phyloP scores from a whole-genome alignment of 2,113 vertebrate genomes.

The Zapus hudsonius region DNA sequence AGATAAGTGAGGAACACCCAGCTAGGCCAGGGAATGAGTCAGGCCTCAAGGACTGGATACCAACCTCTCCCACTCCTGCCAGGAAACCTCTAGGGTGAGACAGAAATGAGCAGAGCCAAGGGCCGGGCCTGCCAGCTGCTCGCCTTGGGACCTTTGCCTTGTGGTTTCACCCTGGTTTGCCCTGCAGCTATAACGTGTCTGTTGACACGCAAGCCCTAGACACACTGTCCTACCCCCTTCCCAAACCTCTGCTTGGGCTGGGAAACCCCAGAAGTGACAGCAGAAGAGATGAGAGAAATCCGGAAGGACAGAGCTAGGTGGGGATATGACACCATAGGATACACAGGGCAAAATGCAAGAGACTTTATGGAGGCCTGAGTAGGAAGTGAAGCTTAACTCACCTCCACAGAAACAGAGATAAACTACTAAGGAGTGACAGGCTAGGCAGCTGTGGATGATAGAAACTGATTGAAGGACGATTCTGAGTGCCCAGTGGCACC shows the following conservation, averaged over 20 bases:
- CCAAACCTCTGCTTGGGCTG: slow-evolving; percentile 4
- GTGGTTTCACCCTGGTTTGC: slow-evolving; percentile 70
- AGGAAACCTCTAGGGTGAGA: slow-evolving; percentile 63
- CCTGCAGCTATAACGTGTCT: slow-evolving; percentile 72
- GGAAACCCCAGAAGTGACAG: background rate
- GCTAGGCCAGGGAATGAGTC: slow-evolving; percentile 71
- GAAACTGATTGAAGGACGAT: background rate
- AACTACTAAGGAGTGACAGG: background rate
- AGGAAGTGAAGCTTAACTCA: slow-evolving; percentile 3
- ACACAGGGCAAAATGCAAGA: background rate
- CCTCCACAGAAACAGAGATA: background rate
- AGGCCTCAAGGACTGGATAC: slow-evolving; percentile 67
- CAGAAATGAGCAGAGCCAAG: background rate
- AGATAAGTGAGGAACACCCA: slow-evolving; percentile 61
- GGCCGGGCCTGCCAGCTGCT: slow-evolving; percentile 39
- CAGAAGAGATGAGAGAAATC: background rate
- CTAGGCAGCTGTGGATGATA: background rate
- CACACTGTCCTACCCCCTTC: background rate
- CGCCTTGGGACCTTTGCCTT: slow-evolving; percentile 47
- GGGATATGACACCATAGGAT: background rate
- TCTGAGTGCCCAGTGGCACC: background rate
- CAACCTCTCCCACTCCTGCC: slow-evolving; percentile 70
- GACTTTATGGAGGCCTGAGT: background rate
- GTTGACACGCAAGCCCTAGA: slow-evolving; percentile 57
- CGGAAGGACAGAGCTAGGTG: background rate